Base-by-base conservation (phyloP, 2,797 vertebrate species). In the Cryptoprocta ferox region DNA sequence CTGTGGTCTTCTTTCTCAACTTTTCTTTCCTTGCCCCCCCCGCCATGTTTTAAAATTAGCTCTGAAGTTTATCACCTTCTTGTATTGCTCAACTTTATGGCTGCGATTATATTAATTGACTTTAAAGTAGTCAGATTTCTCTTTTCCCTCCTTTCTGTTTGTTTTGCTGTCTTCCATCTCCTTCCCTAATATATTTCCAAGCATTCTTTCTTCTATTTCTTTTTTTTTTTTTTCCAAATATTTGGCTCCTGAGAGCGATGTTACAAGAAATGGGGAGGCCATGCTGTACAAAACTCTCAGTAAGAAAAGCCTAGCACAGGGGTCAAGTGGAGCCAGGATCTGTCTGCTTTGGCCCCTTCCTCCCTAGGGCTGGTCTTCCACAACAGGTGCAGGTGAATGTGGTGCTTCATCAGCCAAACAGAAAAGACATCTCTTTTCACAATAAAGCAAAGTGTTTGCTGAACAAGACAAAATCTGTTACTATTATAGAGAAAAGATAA, bases 381-480 rank as follows among this genome's bases (percentile, higher is more conserved):
- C 12, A 50, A 37, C 26, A 26, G 66, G 11, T 21, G 1, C 4
- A 2, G 26, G 11, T 42, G 59, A 75, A 13, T 10, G 24, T n/a
- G 19, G 16, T 45, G 2, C n/a, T 63, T 91, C 30, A 80, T 37
- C 35, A 75, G 13, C 21, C 12, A 5, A 63, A 84, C 59, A 81
- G 65, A 91, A 87, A 78, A 73, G 18, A 66, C 48, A 45, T 73
- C 37, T 70, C 48, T 75, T 42, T 56, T 93, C 39, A 83, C 30
- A 56, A 24, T 78, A 78, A 87, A 37, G 42, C 12, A 63, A n/a
- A 56, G 10, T 21, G n/a, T 95, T 50, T 81, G 28, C 66, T 42
- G 32, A 90, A 79, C 16, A 82, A 93, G 94, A 59, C n/a, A 89
- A 87, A 92, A 83, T 56, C 56, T 73, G 45, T 73, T 66, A 53